phyloP scores from a whole-genome alignment of 2,888 invertebrate species.

The Agrotis segetum region DNA sequence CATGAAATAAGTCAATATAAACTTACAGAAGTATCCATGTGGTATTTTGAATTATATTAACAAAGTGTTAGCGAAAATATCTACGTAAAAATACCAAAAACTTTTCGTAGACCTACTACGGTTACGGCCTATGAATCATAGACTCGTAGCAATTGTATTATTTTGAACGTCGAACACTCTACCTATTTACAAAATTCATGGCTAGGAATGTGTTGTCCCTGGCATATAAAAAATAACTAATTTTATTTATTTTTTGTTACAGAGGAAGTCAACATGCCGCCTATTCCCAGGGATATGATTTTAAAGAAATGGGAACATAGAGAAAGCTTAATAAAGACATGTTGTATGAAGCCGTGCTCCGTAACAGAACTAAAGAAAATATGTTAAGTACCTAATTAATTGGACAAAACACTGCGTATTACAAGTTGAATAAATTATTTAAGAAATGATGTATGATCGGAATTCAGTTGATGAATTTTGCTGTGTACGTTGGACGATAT shows the following conservation, averaged over 20 bases:
- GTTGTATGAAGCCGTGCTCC: conserved; percentile 66
- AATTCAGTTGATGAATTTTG: neutral
- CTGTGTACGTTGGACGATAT: neutral
- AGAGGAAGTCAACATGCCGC: conserved; percentile 55
- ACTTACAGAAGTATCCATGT: too few relatives aligned
- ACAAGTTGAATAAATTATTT: conserved; percentile 40
- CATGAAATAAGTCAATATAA: neutral
- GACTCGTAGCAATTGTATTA: neutral
- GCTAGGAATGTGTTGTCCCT: neutral
- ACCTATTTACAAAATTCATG: neutral
- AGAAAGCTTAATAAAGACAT: conserved; percentile 57
- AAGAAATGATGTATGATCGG: neutral
- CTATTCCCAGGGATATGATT: conserved; percentile 35
- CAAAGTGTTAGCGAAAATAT: neutral
- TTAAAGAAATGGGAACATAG: conserved; percentile 42
- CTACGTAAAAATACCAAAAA: neutral
- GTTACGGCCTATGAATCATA: neutral
- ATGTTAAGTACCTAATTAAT: conserved; percentile 60
- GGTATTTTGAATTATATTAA: neutral
- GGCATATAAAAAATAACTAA: neutral
- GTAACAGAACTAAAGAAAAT: conserved; percentile 61
- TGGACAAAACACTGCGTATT: conserved; percentile 32
- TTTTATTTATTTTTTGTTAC: conserved; percentile 52
- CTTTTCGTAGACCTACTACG: neutral
- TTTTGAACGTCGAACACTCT: too few relatives aligned